Conservation (phyloP, 2,797 vertebrate species). For the Serranus cabrilla region DNA sequence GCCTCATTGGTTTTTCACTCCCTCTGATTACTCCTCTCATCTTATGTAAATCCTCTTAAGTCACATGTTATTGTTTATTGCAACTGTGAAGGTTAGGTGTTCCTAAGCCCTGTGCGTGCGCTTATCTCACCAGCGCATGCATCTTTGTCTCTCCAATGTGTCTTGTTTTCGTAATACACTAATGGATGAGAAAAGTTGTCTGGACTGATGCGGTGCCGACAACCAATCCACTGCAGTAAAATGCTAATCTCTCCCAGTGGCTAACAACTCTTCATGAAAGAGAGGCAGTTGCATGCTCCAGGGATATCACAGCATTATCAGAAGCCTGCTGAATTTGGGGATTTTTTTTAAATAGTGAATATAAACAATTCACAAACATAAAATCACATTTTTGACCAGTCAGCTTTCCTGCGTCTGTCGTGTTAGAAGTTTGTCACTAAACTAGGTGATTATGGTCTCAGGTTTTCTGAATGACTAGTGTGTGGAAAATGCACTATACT, state of each 20-base stretch:
- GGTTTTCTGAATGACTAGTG: neutral
- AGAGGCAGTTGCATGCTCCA: constrained; percentile 78
- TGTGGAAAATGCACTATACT: too few relatives aligned
- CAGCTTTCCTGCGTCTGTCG: constrained; percentile 12
- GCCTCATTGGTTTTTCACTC: constrained; percentile 85
- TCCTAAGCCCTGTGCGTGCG: constrained; percentile 87
- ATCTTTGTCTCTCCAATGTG: constrained; percentile 89
- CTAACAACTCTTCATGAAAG: constrained; percentile 81
- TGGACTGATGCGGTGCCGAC: constrained; percentile 84
- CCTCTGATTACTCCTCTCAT: constrained; percentile 89
- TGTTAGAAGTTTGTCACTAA: constrained; percentile 2
- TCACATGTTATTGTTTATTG: constrained; percentile 90
- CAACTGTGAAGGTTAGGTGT: constrained; percentile 89
- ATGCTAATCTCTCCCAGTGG: constrained; percentile 84
- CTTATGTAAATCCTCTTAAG: constrained; percentile 92
- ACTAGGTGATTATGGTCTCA: constrained; percentile 9
- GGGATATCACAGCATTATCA: constrained; percentile 80
- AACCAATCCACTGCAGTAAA: constrained; percentile 82
- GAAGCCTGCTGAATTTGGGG: constrained; percentile 58
- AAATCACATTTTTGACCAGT: constrained; percentile 43
- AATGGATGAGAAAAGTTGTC: constrained; percentile 88
- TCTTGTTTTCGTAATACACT: constrained; percentile 86
- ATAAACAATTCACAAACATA: constrained; percentile 52
- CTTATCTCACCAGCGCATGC: constrained; percentile 88
- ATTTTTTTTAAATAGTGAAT: constrained; percentile 49